Evolutionary conservation across 2,113 vertebrate species (phyloP).

Genomic region (Tretioscincus oriximinensis): DNA sequence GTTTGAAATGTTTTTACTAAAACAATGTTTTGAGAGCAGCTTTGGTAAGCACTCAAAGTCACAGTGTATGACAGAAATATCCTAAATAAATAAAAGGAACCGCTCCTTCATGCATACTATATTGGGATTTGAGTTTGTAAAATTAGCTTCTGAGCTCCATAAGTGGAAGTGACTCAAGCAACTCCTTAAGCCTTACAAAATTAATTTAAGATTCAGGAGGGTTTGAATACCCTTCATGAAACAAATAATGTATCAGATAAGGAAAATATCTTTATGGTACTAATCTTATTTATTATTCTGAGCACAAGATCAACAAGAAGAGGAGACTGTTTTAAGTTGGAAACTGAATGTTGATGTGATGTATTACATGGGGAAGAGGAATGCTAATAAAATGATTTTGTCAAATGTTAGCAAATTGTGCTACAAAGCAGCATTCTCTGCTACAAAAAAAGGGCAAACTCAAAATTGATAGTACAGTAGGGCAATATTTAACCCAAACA

Average conservation of each 20-base stretch:
- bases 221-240: conserved; percentile 31
- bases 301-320: conserved; percentile 29
- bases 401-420: conserved; percentile 24
- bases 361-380: neutral
- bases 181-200: conserved; percentile 33
- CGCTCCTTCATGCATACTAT: neutral
- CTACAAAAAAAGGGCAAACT: conserved; percentile 2
- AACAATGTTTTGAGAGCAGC: neutral
- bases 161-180: conserved; percentile 28
- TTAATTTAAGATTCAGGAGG: conserved; percentile 52
- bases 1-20: neutral
- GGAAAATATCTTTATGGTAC: neutral
- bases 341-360: neutral
- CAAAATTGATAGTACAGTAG: neutral
- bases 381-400: conserved; percentile 38
- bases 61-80: neutral
- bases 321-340: conserved; percentile 29
- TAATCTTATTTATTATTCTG: conserved; percentile 43
- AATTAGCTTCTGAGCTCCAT: conserved; percentile 31
- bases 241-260: conserved; percentile 38
- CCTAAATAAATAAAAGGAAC: neutral
- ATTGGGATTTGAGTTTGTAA: neutral
- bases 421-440: conserved; percentile 18
- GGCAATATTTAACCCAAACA: too few species aligned
- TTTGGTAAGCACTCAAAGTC: neutral